Conservation (phyloP, 2,113 vertebrate species). For the Plotosus lineatus region DNA sequence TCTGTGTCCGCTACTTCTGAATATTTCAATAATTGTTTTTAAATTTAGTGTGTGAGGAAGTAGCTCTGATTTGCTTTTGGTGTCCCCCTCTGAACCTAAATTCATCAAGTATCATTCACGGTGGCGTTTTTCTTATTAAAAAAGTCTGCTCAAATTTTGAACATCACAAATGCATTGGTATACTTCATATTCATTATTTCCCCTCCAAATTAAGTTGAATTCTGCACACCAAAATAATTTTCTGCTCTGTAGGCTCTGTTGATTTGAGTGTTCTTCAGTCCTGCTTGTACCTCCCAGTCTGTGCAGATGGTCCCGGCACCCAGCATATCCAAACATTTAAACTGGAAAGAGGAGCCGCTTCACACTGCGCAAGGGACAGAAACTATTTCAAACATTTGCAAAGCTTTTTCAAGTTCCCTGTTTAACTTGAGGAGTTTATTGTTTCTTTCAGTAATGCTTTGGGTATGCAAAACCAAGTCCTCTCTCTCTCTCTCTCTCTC, state of each 20-base stretch:
- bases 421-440: conserved; percentile 58
- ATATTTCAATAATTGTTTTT: neutral
- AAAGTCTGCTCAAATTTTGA: neutral
- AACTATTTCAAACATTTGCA: conserved; percentile 56
- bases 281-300: conserved; percentile 10
- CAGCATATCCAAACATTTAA: conserved; percentile 46
- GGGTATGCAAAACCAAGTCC: conserved; percentile 40
- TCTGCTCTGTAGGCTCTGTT: neutral
- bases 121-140: neutral
- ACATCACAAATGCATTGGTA: neutral
- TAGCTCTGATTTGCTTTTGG: neutral
- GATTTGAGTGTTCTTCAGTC: neutral
- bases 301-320: conserved; percentile 24
- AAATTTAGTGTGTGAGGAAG: neutral
- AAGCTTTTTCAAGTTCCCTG: conserved; percentile 55
- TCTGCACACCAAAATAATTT: neutral
- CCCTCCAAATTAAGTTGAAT: neutral
- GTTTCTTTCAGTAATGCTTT: conserved; percentile 41
- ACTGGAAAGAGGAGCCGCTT: conserved; percentile 57
- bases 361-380: conserved; percentile 46
- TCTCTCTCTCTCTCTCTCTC: conserved; percentile 30
- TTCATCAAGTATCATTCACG: neutral
- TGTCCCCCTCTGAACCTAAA: neutral
- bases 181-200: neutral
- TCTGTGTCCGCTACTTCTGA: neutral